These are phyloP conservation scores for Altica lythri DNA, from an alignment of 2,888 invertebrate species.

Conservation along the genomic window DNA sequence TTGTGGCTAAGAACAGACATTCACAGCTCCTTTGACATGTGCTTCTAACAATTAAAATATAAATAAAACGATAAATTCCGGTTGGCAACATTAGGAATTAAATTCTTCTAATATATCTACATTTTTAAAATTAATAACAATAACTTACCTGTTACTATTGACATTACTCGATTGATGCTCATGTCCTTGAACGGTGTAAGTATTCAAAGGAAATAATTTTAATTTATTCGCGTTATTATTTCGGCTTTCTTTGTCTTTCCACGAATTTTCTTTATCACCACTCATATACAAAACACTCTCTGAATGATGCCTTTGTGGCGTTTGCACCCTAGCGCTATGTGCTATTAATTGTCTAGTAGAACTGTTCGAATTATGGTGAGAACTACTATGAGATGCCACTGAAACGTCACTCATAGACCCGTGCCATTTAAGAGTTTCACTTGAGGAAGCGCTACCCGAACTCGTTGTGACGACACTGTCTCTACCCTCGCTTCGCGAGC, in stretches of 20 bases:
- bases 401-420: conserved; percentile 77
- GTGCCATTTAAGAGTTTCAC: conserved; percentile 80
- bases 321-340: conserved; percentile 76
- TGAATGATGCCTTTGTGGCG: conserved; percentile 77
- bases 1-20: no score
- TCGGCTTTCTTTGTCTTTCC: conserved; percentile 54
- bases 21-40: no score
- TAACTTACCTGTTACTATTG: conserved; percentile 28
- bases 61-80: background rate
- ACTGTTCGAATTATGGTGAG: conserved; percentile 61
- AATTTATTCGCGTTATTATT: conserved; percentile 59
- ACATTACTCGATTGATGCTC: conserved; percentile 18
- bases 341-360: conserved; percentile 67
- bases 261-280: conserved; percentile 52
- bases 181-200: conserved; percentile 64
- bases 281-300: conserved; percentile 76
- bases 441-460: conserved; percentile 68
- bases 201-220: conserved; percentile 72
- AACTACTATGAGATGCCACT: conserved; percentile 62
- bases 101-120: no score
- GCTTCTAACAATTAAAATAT: no score
- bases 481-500: conserved; percentile 56
- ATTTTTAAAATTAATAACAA: no score
- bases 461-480: conserved; percentile 69
- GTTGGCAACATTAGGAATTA: background rate